phyloP scores from a whole-genome alignment of 2,113 vertebrate genomes.

The Perca flavescens region DNA sequence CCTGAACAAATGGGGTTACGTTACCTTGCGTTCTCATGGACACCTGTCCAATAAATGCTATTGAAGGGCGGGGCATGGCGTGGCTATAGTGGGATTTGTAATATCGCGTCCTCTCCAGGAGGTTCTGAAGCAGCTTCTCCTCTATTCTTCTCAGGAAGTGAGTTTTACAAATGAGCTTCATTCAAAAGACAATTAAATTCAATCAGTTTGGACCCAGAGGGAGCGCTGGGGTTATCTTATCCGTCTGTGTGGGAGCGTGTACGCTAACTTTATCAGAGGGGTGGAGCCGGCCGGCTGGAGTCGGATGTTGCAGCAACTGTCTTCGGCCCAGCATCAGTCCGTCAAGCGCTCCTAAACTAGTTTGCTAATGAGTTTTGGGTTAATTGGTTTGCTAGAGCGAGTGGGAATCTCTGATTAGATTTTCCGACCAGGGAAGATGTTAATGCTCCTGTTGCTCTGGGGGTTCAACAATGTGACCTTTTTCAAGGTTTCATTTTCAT shows the following conservation, averaged over 20 bases:
- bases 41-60: too few relatives aligned
- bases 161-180: background rate
- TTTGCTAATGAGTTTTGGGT: constrained; percentile 32
- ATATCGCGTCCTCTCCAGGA: too few relatives aligned
- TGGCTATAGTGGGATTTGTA: too few relatives aligned
- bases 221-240: constrained; percentile 20
- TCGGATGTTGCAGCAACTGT: constrained; percentile 4
- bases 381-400: constrained; percentile 43
- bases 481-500: too few relatives aligned
- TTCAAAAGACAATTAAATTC: constrained; percentile 4
- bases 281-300: constrained; percentile 18
- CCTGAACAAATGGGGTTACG: too few relatives aligned
- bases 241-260: background rate
- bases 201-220: constrained; percentile 9
- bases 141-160: background rate
- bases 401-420: constrained; percentile 31
- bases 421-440: constrained; percentile 1
- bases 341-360: background rate
- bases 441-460: background rate
- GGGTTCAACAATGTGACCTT: background rate
- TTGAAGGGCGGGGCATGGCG: too few relatives aligned
- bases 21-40: too few relatives aligned
- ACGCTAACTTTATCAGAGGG: constrained; percentile 27
- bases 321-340: background rate
- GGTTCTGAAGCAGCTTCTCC: background rate